Evolutionary conservation across 2,113 vertebrate genomes (phyloP), one percentile per base, ranked within the genome.

Genomic region (Vicugna pacos): DNA sequence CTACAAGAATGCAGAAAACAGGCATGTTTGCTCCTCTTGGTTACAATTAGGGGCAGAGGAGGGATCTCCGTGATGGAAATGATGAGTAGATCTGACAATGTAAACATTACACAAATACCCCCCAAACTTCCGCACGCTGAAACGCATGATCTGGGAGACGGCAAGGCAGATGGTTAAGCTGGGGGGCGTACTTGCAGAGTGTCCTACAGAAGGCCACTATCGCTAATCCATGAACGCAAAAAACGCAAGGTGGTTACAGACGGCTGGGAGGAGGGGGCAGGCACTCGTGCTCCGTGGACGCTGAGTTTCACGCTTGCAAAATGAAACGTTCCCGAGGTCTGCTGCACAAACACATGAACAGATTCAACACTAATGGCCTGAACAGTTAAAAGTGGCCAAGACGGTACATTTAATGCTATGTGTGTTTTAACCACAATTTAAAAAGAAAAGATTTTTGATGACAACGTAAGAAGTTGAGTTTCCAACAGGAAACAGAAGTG

Each of bases 181-280:
- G 14, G 72, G 28, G 48, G 26, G 92, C 65, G n/a, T 46, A 38
- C 2, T 9, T n/a, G 30, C 15, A 20, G 7, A 0, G 9, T 0
- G 9, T 30, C 8, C 3, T 4, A 15, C 50, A 3, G 42, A 52
- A 76, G 1, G 30, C 28, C 3, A 11, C 28, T 9, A 10, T 5
- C 46, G 3, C 20, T 10, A 3, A 52, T 1, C 9, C 0, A 11
- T 3, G 17, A 5, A 72, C 38, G 62, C 11, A 22, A 58, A 38
- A 60, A 38, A 26, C 0, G 42, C 73, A n/a, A 67, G 35, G 38
- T 2, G 32, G 3, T 32, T 7, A 3, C 38, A 38, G 28, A 4
- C 4, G 30, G n/a, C 22, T 14, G 54, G 4, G 1, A 8, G 7
- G 6, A 0, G 6, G 8, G 3, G 1, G 4, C 0, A 1, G 50